phyloP scores from a whole-genome alignment of 30 jellyfish, hydroid and myxozoan species.

The Turritopsis rubra region DNA sequence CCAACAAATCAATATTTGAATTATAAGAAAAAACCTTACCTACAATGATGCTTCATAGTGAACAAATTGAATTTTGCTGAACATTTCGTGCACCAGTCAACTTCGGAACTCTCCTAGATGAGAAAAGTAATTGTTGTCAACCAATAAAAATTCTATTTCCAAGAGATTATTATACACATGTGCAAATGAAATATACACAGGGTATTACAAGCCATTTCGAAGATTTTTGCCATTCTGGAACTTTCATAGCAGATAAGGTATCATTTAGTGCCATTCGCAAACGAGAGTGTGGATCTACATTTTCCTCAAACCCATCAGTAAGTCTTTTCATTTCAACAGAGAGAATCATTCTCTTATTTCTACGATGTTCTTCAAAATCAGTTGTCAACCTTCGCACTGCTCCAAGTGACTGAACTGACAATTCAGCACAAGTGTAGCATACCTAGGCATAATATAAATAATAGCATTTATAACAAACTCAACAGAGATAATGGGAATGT shows the following conservation, averaged over 20 bases:
- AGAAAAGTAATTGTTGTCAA: constrained; percentile 2
- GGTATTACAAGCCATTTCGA: constrained; percentile 80
- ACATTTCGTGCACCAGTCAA: constrained; percentile 83
- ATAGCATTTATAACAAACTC: not conserved
- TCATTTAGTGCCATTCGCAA: constrained; percentile 46
- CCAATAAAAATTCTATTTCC: no score
- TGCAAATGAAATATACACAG: no score
- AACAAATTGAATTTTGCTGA: constrained; percentile 50
- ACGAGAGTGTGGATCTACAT: constrained; percentile 50
- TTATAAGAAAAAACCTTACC: constrained; percentile 41
- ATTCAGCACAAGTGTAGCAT: constrained; percentile 72
- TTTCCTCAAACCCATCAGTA: constrained; percentile 47
- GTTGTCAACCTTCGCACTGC: constrained; percentile 46
- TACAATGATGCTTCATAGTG: constrained; percentile 70
- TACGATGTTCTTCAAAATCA: constrained; percentile 32
- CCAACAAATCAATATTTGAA: no score
- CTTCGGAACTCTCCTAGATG: constrained; percentile 76
- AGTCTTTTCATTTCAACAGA: constrained; percentile 56
- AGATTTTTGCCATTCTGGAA: constrained; percentile 87
- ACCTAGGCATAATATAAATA: constrained; percentile 44
- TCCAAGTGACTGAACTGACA: constrained; percentile 52
- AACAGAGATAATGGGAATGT: no score
- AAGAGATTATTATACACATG: no score
- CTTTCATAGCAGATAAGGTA: constrained; percentile 58
- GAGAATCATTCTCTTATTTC: constrained; percentile 35